Conservation (phyloP, 2,113 vertebrate genomes). For the Stictonetta naevosa region DNA sequence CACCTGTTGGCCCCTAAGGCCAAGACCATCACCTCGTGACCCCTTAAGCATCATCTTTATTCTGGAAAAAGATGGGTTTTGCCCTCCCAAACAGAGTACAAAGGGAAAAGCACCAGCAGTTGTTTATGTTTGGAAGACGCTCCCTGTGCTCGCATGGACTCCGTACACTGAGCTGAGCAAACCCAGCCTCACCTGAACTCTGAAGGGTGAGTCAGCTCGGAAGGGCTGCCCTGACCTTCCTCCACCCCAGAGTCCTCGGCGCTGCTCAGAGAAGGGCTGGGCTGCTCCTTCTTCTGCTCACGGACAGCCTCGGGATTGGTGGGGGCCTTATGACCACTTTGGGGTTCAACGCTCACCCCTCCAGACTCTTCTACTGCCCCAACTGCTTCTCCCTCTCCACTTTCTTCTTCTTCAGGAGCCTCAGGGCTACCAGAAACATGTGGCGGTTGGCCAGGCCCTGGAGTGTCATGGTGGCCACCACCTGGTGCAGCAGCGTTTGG, state of each 20-base stretch:
- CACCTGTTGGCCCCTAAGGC: background rate
- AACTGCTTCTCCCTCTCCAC: constrained; percentile 72
- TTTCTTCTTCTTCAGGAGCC: constrained; percentile 79
- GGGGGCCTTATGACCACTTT: background rate
- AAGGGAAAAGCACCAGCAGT: accelerated
- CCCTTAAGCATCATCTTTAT: background rate
- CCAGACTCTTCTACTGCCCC: constrained; percentile 20
- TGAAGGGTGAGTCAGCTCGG: constrained; percentile 84
- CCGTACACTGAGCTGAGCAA: background rate
- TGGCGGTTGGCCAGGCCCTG: constrained; percentile 90
- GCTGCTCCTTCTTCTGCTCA: constrained; percentile 63
- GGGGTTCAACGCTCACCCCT: background rate
- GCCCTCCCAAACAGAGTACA: accelerated
- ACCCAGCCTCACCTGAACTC: constrained; percentile 89
- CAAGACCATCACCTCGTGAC: background rate
- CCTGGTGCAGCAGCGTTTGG: constrained; percentile 87
- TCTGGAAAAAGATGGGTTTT: background rate
- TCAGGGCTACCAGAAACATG: constrained; percentile 90
- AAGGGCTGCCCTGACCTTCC: constrained; percentile 82
- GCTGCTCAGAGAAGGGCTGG: constrained; percentile 75
- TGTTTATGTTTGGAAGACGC: background rate
- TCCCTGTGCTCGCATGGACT: background rate
- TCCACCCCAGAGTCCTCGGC: constrained; percentile 80
- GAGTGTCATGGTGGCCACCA: constrained; percentile 93
- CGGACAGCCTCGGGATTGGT: background rate